Conservation (phyloP, 2,113 vertebrate species). For the Pipra filicauda region DNA sequence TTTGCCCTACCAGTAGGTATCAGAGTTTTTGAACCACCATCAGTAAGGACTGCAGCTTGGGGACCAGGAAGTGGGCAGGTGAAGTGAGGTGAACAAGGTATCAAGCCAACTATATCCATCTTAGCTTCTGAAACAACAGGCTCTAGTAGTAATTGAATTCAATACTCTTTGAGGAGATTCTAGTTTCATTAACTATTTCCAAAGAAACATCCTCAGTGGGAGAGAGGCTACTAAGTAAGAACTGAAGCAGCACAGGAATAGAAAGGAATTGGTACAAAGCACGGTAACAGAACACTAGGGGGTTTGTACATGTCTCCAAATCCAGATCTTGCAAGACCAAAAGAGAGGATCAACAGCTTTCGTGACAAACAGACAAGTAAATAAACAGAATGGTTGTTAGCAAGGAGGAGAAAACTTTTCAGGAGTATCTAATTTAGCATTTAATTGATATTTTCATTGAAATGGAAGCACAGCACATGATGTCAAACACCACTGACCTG, state of each 20-base stretch:
- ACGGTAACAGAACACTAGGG: rapidly evolving
- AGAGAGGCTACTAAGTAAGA: not conserved
- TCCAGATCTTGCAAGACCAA: not conserved
- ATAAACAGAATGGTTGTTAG: not conserved
- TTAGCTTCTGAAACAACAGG: not conserved
- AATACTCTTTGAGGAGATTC: not conserved
- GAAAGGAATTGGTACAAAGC: not conserved
- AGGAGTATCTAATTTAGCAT: not conserved
- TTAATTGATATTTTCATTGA: not conserved
- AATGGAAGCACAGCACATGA: not conserved
- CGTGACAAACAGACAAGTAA: not conserved
- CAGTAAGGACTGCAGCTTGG: not conserved
- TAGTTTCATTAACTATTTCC: constrained; percentile 28
- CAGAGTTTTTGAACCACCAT: not conserved
- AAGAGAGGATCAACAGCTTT: not conserved
- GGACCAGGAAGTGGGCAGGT: not conserved
- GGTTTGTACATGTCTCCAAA: not conserved
- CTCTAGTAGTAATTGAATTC: not conserved
- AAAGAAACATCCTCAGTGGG: not conserved
- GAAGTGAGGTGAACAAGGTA: not conserved
- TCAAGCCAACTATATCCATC: not conserved
- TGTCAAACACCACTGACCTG: not conserved
- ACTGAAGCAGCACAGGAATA: not conserved
- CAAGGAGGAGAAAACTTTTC: not conserved
- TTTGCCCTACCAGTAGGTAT: not conserved